Percentiles rank a stretch among this genome's conserved stretches.
These are phyloP conservation scores for Tringa solitaria DNA, from an alignment of 2,113 vertebrate species.

Conservation along the genomic window DNA sequence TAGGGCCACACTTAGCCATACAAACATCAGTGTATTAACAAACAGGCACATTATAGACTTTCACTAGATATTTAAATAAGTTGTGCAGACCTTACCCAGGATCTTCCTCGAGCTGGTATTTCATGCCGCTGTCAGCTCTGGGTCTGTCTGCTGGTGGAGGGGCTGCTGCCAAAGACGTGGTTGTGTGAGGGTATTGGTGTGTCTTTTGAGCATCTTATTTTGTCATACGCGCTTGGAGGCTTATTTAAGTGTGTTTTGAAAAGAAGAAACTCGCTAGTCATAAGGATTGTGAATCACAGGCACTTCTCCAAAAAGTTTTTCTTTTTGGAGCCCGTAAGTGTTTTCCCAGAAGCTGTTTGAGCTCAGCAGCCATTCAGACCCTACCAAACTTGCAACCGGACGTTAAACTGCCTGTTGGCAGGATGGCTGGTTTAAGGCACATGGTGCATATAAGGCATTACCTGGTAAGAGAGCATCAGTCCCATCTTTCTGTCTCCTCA, in stretches of 20 bases:
- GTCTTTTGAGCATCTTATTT: background rate
- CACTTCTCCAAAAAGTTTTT: background rate
- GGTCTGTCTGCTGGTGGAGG: background rate
- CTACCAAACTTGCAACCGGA: background rate
- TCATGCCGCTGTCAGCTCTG: background rate
- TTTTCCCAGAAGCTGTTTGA: background rate
- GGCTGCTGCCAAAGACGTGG: background rate
- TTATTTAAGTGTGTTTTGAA: background rate
- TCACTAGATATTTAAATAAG: background rate
- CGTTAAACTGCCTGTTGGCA: background rate
- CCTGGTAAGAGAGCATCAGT: background rate
- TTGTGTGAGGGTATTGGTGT: too few relatives aligned
- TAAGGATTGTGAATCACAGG: background rate
- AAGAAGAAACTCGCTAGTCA: background rate
- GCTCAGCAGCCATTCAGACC: background rate
- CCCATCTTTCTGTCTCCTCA: background rate
- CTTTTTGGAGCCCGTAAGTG: background rate
- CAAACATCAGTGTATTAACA: background rate
- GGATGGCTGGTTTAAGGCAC: background rate
- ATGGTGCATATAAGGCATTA: rapidly evolving
- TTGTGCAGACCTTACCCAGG: background rate
- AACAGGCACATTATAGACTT: background rate
- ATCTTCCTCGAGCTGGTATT: background rate
- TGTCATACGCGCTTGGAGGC: background rate
- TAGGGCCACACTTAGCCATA: background rate